Evolutionary conservation across 2,113 vertebrate genomes (phyloP).

Genomic region (Eublepharis macularius): DNA sequence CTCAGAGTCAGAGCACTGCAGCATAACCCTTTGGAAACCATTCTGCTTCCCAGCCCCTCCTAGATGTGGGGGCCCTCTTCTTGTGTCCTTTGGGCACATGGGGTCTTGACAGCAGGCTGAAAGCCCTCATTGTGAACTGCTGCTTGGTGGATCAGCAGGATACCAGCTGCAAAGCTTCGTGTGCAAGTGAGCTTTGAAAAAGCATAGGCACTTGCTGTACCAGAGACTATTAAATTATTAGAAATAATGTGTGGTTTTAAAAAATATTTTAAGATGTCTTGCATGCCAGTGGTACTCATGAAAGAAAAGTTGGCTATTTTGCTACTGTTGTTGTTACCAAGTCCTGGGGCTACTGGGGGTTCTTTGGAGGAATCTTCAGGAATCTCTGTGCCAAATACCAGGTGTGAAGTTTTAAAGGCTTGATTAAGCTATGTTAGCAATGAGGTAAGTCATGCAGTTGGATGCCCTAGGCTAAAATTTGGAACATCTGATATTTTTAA

Average conservation of each 20-base stretch:
- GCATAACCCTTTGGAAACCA: neutral
- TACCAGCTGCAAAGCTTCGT: neutral
- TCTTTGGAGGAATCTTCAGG: slow-evolving; percentile 16
- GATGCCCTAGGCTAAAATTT: slow-evolving; percentile 29
- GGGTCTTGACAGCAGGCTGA: neutral
- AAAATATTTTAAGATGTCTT: slow-evolving; percentile 26
- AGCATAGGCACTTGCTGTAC: slow-evolving; percentile 4
- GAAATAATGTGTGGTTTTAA: slow-evolving; percentile 3
- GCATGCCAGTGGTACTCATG: slow-evolving; percentile 5
- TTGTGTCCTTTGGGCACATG: slow-evolving; percentile 13
- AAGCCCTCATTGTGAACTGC: slow-evolving; percentile 3
- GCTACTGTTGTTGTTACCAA: neutral
- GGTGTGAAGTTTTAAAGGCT: slow-evolving; percentile 32
- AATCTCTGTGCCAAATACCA: slow-evolving; percentile 25
- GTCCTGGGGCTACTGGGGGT: slow-evolving; percentile 15
- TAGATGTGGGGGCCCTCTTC: slow-evolving; percentile 7
- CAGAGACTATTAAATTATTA: slow-evolving; percentile 6
- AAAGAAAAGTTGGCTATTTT: slow-evolving; percentile 2
- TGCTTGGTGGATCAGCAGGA: slow-evolving; percentile 42
- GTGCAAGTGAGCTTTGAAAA: neutral
- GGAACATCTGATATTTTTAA: neutral
- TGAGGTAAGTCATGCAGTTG: neutral
- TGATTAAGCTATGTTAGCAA: slow-evolving; percentile 46
- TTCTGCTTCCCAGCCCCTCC: slow-evolving; percentile 1
- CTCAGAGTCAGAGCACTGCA: neutral